phyloP scores from a whole-genome alignment of 2,797 vertebrate species.

The Acanthiza pusilla region DNA sequence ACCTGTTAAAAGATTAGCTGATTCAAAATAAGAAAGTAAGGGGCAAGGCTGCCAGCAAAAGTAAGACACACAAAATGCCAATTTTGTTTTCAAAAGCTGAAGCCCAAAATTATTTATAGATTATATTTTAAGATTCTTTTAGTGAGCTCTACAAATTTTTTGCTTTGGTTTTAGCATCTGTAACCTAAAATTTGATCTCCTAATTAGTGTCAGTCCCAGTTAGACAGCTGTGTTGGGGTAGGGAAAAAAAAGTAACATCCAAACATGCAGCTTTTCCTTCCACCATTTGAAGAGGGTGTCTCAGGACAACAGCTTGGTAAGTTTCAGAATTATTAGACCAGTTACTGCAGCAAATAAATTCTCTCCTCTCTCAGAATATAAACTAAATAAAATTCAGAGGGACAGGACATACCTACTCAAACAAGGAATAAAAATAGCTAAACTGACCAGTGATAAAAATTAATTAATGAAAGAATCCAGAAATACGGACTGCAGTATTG shows the following conservation, averaged over 20 bases:
- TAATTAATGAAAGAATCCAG: background rate
- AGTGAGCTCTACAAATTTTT: background rate
- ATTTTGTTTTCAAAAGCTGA: background rate
- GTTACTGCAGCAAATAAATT: background rate
- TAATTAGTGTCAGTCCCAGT: background rate
- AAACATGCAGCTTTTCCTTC: slow-evolving; percentile 7
- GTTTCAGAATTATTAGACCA: background rate
- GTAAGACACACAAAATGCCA: background rate
- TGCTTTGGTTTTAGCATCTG: slow-evolving; percentile 41
- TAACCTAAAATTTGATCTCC: slow-evolving; percentile 28
- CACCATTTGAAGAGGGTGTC: background rate
- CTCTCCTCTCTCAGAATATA: background rate
- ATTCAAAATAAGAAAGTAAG: background rate
- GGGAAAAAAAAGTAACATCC: background rate
- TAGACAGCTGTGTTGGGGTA: slow-evolving; percentile 37
- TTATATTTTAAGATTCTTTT: background rate
- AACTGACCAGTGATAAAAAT: background rate
- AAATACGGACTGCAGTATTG: background rate
- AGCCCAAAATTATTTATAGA: background rate
- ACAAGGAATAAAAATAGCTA: background rate
- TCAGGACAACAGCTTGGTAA: background rate
- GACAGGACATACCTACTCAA: background rate
- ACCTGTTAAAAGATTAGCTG: background rate
- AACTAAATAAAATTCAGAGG: background rate
- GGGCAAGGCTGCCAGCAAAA: background rate